Conservation (phyloP, 2,797 vertebrate genomes). For the Phataginus tetradactyla region DNA sequence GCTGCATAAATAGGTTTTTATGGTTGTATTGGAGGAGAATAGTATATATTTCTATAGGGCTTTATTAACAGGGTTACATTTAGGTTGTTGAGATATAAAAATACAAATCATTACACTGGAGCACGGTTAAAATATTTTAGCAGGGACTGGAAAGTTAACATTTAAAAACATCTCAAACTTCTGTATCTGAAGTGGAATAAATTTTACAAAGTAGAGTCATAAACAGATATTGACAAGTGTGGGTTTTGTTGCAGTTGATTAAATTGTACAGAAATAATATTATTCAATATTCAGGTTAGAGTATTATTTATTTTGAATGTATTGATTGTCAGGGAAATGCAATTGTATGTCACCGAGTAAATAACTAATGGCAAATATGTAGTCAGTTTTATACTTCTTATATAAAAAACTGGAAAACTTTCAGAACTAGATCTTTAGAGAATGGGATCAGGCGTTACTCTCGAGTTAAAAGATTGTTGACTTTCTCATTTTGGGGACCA, state of each 20-base stretch:
- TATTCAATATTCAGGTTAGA: neutral
- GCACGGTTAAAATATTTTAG: neutral
- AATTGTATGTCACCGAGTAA: neutral
- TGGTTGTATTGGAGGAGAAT: neutral
- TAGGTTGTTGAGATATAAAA: slow-evolving; percentile 35
- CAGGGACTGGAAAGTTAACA: neutral
- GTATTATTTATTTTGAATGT: neutral
- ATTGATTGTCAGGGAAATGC: neutral
- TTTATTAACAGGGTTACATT: slow-evolving; percentile 63
- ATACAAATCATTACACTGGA: neutral
- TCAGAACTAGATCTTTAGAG: neutral
- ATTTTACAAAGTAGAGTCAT: neutral
- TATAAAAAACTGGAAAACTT: neutral
- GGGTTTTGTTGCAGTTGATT: slow-evolving; percentile 5
- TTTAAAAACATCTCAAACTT: neutral
- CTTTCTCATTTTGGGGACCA: neutral
- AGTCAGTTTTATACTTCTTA: neutral
- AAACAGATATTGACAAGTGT: neutral
- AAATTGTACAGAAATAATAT: neutral
- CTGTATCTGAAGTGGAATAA: neutral
- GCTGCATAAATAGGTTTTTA: slow-evolving; percentile 68
- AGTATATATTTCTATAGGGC: slow-evolving; percentile 18
- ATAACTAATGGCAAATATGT: neutral
- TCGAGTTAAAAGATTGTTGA: neutral
- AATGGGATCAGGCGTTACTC: neutral